Conservation (phyloP, 2,888 invertebrate genomes). For the Leucophenga maculata region DNA sequence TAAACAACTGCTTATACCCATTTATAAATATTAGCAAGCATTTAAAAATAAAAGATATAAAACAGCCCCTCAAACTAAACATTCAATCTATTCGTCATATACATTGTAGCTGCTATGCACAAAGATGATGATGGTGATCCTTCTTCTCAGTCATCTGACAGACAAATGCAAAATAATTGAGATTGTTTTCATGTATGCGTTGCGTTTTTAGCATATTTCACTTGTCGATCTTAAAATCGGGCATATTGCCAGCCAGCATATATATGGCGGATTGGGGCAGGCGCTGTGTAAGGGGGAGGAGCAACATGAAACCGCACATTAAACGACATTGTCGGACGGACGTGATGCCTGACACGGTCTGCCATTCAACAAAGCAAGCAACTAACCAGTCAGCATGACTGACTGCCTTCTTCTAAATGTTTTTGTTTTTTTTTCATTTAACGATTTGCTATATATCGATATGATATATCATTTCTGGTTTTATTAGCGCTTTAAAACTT, state of each 20-base stretch:
- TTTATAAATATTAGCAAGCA: background rate
- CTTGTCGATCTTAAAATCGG: constrained; percentile 43
- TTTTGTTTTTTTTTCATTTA: too few species aligned
- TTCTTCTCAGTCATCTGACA: background rate
- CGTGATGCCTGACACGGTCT: constrained; percentile 24
- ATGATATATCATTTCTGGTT: too few species aligned
- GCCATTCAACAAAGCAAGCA: background rate
- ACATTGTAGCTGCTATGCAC: too few species aligned
- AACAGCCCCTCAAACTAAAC: too few species aligned
- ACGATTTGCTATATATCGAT: too few species aligned
- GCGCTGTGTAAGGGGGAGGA: background rate
- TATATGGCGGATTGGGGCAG: background rate
- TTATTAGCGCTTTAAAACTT: too few species aligned
- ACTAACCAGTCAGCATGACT: background rate
- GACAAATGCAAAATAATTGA: constrained; percentile 52
- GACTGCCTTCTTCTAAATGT: constrained; percentile 30
- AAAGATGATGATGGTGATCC: too few species aligned
- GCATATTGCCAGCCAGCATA: constrained; percentile 55
- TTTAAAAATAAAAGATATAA: too few species aligned
- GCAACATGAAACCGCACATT: constrained; percentile 42
- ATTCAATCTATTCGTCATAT: too few species aligned
- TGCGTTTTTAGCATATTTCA: constrained; percentile 45
- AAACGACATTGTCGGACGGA: constrained; percentile 42
- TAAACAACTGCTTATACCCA: too few species aligned
- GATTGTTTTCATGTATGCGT: constrained; percentile 45